Conservation (phyloP, 2,888 invertebrate species). For the Drosophila glabriapex region DNA sequence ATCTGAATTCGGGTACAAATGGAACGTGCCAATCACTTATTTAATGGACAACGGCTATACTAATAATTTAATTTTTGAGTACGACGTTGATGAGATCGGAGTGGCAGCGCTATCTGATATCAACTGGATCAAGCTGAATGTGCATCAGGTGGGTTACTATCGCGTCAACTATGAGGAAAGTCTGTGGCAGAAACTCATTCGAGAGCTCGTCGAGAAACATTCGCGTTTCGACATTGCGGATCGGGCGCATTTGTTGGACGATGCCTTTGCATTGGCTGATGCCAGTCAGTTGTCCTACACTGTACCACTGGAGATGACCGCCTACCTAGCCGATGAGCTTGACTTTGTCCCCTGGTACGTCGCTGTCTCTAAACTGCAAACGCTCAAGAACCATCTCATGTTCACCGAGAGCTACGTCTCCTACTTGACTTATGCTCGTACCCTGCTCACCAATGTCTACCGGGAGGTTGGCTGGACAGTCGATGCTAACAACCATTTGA, state of each 20-base stretch:
- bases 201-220: slow-evolving; percentile 78
- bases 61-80: slow-evolving; percentile 72
- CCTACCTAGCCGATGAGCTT: slow-evolving; percentile 88
- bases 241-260: slow-evolving; percentile 91
- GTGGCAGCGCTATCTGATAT: slow-evolving; percentile 78
- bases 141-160: slow-evolving; percentile 93
- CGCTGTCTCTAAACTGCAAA: slow-evolving; percentile 86
- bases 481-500: slow-evolving; percentile 83
- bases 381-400: slow-evolving; percentile 86
- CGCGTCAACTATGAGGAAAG: slow-evolving; percentile 91
- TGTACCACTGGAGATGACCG: slow-evolving; percentile 89
- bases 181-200: slow-evolving; percentile 87
- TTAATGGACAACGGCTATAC: slow-evolving; percentile 86
- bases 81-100: slow-evolving; percentile 30
- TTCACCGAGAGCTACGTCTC: slow-evolving; percentile 86
- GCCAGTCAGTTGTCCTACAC: slow-evolving; percentile 89
- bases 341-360: slow-evolving; percentile 92
- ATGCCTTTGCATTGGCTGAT: slow-evolving; percentile 92
- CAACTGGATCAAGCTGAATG: slow-evolving; percentile 93
- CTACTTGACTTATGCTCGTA: slow-evolving; percentile 88
- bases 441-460: slow-evolving; percentile 87
- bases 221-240: slow-evolving; percentile 88
- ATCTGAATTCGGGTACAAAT: slow-evolving; percentile 88
- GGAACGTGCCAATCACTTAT: slow-evolving; percentile 93
- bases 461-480: slow-evolving; percentile 88